A percentile compares a stretch with the other conserved stretches of the same genome.
Evolutionary conservation across 2,113 vertebrate genomes (phyloP).

Genomic region (Ranitomeya imitator): DNA sequence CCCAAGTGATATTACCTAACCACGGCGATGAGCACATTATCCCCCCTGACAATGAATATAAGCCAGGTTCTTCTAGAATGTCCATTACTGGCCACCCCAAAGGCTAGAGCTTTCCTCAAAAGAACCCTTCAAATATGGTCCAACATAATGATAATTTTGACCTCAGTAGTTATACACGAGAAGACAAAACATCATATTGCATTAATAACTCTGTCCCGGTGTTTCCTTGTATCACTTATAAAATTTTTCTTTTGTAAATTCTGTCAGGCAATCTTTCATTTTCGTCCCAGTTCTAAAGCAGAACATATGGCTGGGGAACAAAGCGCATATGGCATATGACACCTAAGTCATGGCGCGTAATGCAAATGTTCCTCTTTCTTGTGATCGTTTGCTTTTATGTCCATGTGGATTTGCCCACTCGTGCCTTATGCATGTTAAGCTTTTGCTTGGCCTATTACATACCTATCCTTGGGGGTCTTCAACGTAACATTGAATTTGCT

Average conservation of each 20-base stretch:
- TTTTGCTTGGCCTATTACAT: background rate
- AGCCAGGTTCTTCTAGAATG: too few species aligned
- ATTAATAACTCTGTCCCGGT: background rate
- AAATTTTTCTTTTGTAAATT: background rate
- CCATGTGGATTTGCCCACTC: slow-evolving; percentile 15
- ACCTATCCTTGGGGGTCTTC: slow-evolving; percentile 12
- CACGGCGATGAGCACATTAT: too few species aligned
- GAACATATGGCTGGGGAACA: slow-evolving; percentile 28
- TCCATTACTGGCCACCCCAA: too few species aligned
- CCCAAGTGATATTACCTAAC: too few species aligned
- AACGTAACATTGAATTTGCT: background rate
- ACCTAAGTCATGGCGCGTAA: slow-evolving; percentile 23
- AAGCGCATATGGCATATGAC: slow-evolving; percentile 32
- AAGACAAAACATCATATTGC: background rate
- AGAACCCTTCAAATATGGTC: background rate
- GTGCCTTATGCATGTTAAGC: slow-evolving; percentile 25
- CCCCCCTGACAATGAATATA: too few species aligned
- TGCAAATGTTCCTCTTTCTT: slow-evolving; percentile 21
- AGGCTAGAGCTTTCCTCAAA: too few species aligned
- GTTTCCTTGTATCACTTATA: background rate
- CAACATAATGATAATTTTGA: background rate
- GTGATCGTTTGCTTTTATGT: slow-evolving; percentile 19
- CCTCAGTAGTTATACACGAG: background rate
- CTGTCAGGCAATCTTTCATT: slow-evolving; percentile 19
- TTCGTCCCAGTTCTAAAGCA: background rate